phyloP scores from a whole-genome alignment of 1,140 invertebrate genomes.

The Hydropsyche tenuis region DNA sequence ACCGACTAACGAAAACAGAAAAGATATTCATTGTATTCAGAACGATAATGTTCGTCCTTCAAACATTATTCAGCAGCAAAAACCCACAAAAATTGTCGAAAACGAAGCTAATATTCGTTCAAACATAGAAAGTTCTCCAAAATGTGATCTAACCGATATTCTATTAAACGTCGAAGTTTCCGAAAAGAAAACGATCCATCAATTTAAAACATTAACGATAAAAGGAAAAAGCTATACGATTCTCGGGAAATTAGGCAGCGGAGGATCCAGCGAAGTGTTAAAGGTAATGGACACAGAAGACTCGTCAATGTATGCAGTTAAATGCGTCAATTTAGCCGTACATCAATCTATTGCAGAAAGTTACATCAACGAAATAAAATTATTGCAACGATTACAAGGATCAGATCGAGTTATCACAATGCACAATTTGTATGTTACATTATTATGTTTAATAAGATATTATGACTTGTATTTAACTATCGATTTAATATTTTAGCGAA shows the following conservation, averaged over 20 bases:
- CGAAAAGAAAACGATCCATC: slow-evolving; percentile 39
- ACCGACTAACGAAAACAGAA: background rate
- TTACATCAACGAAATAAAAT: slow-evolving; percentile 89
- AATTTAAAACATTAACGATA: slow-evolving; percentile 58
- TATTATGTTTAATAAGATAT: slow-evolving; percentile 28
- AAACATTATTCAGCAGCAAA: background rate
- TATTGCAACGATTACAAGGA: slow-evolving; percentile 84
- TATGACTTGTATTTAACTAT: slow-evolving; percentile 5
- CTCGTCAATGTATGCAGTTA: slow-evolving; percentile 60
- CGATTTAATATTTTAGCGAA: slow-evolving; percentile 53
- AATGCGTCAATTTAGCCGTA: slow-evolving; percentile 73
- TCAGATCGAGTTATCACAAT: slow-evolving; percentile 84
- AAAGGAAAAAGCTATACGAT: slow-evolving; percentile 62
- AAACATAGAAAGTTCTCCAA: background rate
- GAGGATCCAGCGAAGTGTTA: slow-evolving; percentile 62
- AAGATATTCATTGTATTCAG: background rate
- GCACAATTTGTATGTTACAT: slow-evolving; percentile 84
- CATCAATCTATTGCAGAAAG: slow-evolving; percentile 75
- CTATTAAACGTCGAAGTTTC: slow-evolving; percentile 52
- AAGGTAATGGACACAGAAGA: slow-evolving; percentile 60
- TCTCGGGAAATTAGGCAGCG: slow-evolving; percentile 59
- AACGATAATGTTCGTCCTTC: background rate
- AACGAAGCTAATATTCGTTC: slow-evolving; percentile 47
- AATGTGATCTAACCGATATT: slow-evolving; percentile 56
- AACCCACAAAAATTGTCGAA: slow-evolving; percentile 53